phyloP scores from a whole-genome alignment of 2,888 invertebrate species.

The Coremacera marginata region DNA sequence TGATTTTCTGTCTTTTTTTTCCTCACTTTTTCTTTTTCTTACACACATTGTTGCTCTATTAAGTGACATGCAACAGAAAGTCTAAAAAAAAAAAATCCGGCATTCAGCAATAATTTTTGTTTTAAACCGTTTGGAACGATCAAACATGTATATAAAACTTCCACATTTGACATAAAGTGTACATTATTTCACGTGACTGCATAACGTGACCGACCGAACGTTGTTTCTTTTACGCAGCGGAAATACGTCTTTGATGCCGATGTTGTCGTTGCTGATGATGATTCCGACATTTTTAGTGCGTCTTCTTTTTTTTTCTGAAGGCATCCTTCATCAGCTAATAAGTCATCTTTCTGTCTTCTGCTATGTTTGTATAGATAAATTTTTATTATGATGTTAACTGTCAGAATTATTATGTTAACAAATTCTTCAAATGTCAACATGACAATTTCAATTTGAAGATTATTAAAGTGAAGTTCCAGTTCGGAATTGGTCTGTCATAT shows the following conservation, averaged over 20 bases:
- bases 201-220: slow-evolving; percentile 12
- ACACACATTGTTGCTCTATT: background rate
- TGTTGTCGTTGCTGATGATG: background rate
- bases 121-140: too few relatives aligned
- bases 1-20: slow-evolving; percentile 48
- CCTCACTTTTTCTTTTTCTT: background rate
- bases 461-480: slow-evolving; percentile 36
- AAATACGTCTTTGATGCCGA: slow-evolving; percentile 20
- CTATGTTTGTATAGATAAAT: slow-evolving; percentile 41
- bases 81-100: background rate
- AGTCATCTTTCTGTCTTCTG: slow-evolving; percentile 52
- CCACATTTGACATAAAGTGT: slow-evolving; percentile 16
- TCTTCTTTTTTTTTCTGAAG: slow-evolving; percentile 44
- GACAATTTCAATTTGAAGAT: slow-evolving; percentile 65
- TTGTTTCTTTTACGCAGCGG: background rate
- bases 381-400: slow-evolving; percentile 64
- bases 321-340: slow-evolving; percentile 57
- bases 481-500: background rate
- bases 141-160: background rate
- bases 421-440: slow-evolving; percentile 64
- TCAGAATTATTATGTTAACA: slow-evolving; percentile 67
- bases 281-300: slow-evolving; percentile 19
- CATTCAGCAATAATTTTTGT: background rate
- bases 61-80: background rate
- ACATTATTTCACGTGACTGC: slow-evolving; percentile 19